Base-by-base conservation (phyloP, 2,113 vertebrate genomes). In the Clinocottus analis region DNA sequence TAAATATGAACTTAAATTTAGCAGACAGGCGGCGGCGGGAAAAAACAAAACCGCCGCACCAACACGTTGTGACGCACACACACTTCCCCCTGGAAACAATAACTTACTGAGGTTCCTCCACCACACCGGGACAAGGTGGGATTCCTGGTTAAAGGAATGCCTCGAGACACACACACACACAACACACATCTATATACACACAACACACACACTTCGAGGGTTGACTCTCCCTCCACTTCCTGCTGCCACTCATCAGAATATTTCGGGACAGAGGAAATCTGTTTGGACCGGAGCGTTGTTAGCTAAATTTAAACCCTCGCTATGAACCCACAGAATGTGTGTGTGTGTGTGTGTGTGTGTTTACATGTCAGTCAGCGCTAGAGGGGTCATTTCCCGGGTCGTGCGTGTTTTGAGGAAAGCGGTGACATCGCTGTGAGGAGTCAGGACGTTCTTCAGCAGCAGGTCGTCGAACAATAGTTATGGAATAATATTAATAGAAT, bases 71-170 rank as follows among this genome's bases (percentile, higher is more conserved):
- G 94, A 94, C 93, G 91, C 93, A 94, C 87, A 71, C 62, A 86
- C 72, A 82, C 86, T 82, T 93, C 92, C 91, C 85, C 83, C 88
- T 79, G 90, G 91, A 94, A 94, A 93, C 87, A 89, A 87, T 84
- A 85, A 90, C 35, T 89, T 80, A 94, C 91, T 91, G 82, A 90
- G 76, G 90, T 86, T 90, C 86, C 87, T 90, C 64, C 65, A 75
- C 35, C 83, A 58, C 63, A 67, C 72, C 4, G 3, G 86, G 85
- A 83, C 9, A 45, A 87, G 80, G 79, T 9, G 49, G 75, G 43
- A 60, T 63, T 88, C 87, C 79, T 88, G 80, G 72, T 8, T 51
- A 39, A 23, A 90, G 89, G 77, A 84, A 79, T 76, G 39, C 39
- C n/a, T n/a, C n/a, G n/a, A n/a, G n/a, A 9, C 35, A 4, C 35